These are phyloP conservation scores for Sebastes hubbsi DNA, from an alignment of 2,797 vertebrate genomes.

Conservation along the genomic window DNA sequence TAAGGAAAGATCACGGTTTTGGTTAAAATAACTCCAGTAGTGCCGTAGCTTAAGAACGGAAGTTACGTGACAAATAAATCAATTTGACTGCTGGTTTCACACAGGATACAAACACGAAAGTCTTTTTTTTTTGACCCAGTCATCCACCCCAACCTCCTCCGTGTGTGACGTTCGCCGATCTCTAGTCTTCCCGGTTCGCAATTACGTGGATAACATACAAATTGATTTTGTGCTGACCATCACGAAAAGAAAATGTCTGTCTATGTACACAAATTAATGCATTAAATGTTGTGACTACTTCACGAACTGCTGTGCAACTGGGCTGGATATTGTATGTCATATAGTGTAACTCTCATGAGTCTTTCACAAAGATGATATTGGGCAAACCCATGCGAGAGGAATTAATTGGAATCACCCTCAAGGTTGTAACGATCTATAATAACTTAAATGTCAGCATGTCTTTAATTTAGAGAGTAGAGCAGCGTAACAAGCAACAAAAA, in stretches of 20 bases:
- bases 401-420: neutral
- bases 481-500: neutral
- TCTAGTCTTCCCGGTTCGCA: neutral
- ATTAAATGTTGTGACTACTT: neutral
- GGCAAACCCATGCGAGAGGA: neutral
- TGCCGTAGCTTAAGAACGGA: no score
- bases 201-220: neutral
- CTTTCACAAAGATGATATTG: neutral
- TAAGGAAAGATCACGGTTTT: no score
- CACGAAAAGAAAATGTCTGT: neutral
- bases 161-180: neutral
- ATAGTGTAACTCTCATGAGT: neutral
- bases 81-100: no score
- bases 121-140: no score
- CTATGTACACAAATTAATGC: neutral
- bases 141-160: neutral
- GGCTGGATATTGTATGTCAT: neutral
- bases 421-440: neutral
- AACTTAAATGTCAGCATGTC: neutral
- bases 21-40: no score
- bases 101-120: no score
- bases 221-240: neutral
- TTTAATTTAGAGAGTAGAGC: neutral
- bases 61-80: no score
- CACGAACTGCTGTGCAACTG: neutral